Base-by-base conservation (phyloP, 1,140 invertebrate genomes). In the Saccostrea glomerata region DNA sequence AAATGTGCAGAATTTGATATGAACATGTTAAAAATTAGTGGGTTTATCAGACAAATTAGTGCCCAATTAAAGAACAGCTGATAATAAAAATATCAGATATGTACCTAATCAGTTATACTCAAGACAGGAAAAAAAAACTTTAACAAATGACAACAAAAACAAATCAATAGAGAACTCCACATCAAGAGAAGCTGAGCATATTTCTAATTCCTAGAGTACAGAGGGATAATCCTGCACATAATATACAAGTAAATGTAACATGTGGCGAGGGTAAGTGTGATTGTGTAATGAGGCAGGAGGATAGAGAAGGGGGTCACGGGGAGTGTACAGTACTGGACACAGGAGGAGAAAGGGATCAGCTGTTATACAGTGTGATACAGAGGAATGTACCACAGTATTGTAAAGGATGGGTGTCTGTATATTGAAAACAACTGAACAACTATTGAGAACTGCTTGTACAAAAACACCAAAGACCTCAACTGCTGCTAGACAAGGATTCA, bases 221-320 rank as follows among this genome's bases (percentile, higher is more conserved):
- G 58, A 17, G 17, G 58, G 15, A 63, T 63, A 20, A 63, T n/a
- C 58, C 5, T 63, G 17, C 13, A 60, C 13, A 60, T 60, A 36
- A 36, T 36, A 20, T 60, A 73, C 6, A 23, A 73, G 66, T 36
- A 77, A 25, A 15, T 77, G 70, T 36, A 77, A 77, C 70, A 77
- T 77, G 70, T 77, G 70, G 70, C 1, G 5, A 23, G 25, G 23
- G 11, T 23, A 12, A n/a, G 17, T 63, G 25, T 25, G 25, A 77
- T 77, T 77, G 70, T 77, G 70, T 77, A 77, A 77, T 77, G 70
- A 77, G 30, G 25, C 70, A 36, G 70, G 13, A 15, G 25, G 4
- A 30, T 15, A 77, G n/a, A 25, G 11, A 47, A 73, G 30, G 25
- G 36, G 70, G 70, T 73, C 70, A 73, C 13, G 15, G 12, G 23